Percentiles rank a stretch among this genome's conserved stretches.
Evolutionary conservation across 2,888 invertebrate species (phyloP).

Genomic region (Tholera decimalis): DNA sequence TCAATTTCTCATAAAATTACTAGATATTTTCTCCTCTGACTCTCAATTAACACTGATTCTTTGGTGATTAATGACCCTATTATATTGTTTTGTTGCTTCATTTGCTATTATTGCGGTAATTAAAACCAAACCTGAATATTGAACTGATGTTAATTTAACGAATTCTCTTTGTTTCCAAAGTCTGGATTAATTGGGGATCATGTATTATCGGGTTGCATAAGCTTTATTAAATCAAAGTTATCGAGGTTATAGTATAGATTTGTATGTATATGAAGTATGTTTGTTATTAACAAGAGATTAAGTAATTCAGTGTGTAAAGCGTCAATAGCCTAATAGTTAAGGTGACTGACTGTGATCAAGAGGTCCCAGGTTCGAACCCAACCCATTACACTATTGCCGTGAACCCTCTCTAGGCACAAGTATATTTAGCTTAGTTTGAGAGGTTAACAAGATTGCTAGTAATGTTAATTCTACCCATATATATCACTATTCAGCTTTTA

Average conservation of each 20-base stretch:
- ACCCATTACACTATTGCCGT: too few species aligned
- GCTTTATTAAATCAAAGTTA: background rate
- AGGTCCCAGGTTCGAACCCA: too few species aligned
- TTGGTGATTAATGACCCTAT: slow-evolving; percentile 49
- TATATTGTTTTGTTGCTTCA: slow-evolving; percentile 29
- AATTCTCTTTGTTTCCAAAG: background rate
- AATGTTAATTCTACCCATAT: too few species aligned
- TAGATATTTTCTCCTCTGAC: slow-evolving; percentile 43
- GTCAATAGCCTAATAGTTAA: too few species aligned
- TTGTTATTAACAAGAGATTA: background rate
- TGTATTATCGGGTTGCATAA: background rate
- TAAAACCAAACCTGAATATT: slow-evolving; percentile 19
- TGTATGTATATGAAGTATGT: background rate
- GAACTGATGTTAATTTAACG: slow-evolving; percentile 18
- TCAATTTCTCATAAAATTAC: slow-evolving; percentile 47
- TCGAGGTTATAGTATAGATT: background rate
- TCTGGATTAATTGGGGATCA: slow-evolving; percentile 15
- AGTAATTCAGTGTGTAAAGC: background rate
- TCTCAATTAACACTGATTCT: slow-evolving; percentile 48
- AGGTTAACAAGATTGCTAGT: too few species aligned
- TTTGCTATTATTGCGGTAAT: slow-evolving; percentile 35
- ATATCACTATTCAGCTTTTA: too few species aligned
- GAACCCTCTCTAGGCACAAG: too few species aligned
- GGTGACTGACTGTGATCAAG: too few species aligned
- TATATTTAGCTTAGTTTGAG: too few species aligned